Evolutionary conservation across 2,888 invertebrate species (phyloP), one percentile per base, ranked within the genome.

Genomic region (Nebria brevicollis): DNA sequence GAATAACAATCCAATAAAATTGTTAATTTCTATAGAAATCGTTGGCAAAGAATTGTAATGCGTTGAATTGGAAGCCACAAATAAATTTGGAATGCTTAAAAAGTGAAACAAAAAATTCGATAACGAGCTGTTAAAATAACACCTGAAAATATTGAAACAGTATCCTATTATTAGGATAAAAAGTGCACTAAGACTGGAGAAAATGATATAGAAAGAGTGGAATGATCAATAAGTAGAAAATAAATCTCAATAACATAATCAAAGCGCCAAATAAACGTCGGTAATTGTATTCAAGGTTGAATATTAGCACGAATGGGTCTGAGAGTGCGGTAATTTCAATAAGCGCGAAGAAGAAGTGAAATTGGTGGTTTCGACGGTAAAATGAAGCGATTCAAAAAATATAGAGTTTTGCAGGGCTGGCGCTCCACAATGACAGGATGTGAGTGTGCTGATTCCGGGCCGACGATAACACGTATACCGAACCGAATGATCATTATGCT

Each of bases 401-500:
- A 34, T 54, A 54, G 54, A 54, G 54, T 54, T 8, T 6, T 43
- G 43, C 43, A 43, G 43, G 43, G 43, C 20, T 68, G 13, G 25
- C 70, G 70, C 5, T 20, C 5, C 2, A 70, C 70, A 70, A 70
- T 70, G 70, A 20, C 70, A 70, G 70, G 70, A 70, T 70, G 25
- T 20, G 11, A 25, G 11, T 25, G 70, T 70, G 70, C 34, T 15
- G 70, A 70, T 70, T 5, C 34, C 26, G 34, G 25, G 8, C 11
- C 25, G 15, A 11, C 8, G n/a, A 66, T 68, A 68, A 68, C 25
- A 15, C 2, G 70, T 25, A 34, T 25, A 13, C 70, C 7, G 54
- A 54, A 54, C 54, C 54, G 54, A 13, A 54, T 13, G 25, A 70
- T 75, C 80, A 80, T 80, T 80, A 80, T 75, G 70, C 54, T 54